These are phyloP conservation scores for Agriopis leucophaearia DNA, from an alignment of 2,888 invertebrate genomes.

Conservation along the genomic window DNA sequence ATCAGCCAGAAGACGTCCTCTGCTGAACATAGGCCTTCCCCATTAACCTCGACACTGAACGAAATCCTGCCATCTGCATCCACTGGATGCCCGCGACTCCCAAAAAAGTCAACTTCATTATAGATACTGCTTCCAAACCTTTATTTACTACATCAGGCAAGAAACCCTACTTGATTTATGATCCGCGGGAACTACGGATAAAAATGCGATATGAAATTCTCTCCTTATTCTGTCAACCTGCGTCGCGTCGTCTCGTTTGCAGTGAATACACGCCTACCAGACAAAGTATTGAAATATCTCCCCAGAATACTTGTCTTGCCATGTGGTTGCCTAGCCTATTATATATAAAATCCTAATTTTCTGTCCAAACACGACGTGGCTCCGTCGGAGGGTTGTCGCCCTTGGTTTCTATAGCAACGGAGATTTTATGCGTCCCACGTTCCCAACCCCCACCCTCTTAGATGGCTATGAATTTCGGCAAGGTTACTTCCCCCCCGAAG, in stretches of 20 bases:
- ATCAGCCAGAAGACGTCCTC: no score
- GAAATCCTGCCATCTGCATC: no score
- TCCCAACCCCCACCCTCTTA: slow-evolving; percentile 53
- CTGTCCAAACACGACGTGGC: slow-evolving; percentile 52
- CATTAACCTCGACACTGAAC: no score
- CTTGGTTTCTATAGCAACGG: slow-evolving; percentile 76
- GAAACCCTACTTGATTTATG: slow-evolving; percentile 21
- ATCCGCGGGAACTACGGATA: slow-evolving; percentile 9
- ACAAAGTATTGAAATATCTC: slow-evolving; percentile 32
- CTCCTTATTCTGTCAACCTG: slow-evolving; percentile 12
- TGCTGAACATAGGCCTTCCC: no score
- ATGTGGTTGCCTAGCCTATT: slow-evolving; percentile 31
- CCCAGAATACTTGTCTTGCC: slow-evolving; percentile 30
- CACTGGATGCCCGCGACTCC: no score
- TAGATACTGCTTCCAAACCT: background rate
- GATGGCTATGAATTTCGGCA: slow-evolving; percentile 59
- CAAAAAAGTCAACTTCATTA: background rate
- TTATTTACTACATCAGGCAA: slow-evolving; percentile 13
- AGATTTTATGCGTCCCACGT: slow-evolving; percentile 77
- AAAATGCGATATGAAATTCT: slow-evolving; percentile 3
- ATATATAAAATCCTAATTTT: slow-evolving; percentile 54
- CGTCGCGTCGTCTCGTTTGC: background rate
- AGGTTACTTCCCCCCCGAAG: slow-evolving; percentile 57
- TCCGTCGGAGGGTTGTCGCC: slow-evolving; percentile 73
- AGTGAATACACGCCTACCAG: slow-evolving; percentile 22